Evolutionary conservation across 1,140 invertebrate genomes (phyloP).

Genomic region (Arion vulgaris): DNA sequence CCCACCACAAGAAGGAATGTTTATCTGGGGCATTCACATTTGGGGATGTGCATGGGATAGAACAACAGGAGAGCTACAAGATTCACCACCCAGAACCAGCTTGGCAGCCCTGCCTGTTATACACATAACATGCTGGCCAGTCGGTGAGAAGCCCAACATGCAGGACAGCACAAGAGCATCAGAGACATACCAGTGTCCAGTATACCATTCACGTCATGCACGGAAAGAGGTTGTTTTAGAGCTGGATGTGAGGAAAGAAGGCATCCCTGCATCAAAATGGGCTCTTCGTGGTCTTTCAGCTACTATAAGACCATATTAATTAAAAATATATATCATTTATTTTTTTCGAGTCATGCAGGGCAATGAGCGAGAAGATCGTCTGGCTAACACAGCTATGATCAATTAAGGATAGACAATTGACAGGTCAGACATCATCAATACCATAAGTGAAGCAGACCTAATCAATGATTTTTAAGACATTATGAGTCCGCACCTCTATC

Average conservation of each 20-base stretch:
- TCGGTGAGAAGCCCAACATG: slow-evolving; percentile 63
- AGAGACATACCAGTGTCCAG: slow-evolving; percentile 68
- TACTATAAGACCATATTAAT: slow-evolving; percentile 68
- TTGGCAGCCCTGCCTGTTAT: slow-evolving; percentile 70
- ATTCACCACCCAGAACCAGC: slow-evolving; percentile 62
- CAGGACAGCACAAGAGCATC: slow-evolving; percentile 59
- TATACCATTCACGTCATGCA: slow-evolving; percentile 65
- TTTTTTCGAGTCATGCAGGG: no score
- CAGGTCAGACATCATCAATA: no score
- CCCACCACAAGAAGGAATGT: slow-evolving; percentile 73
- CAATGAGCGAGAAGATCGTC: no score
- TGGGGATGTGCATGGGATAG: slow-evolving; percentile 74
- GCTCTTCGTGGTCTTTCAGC: slow-evolving; percentile 70
- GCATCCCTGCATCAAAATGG: slow-evolving; percentile 67
- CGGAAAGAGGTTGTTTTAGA: slow-evolving; percentile 67
- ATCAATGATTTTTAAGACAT: no score
- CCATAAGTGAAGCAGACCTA: no score
- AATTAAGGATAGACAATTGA: no score
- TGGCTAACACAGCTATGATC: no score
- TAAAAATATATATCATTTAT: no score
- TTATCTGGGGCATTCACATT: slow-evolving; percentile 71
- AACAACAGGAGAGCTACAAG: slow-evolving; percentile 70
- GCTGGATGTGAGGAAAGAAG: slow-evolving; percentile 68
- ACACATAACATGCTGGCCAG: slow-evolving; percentile 69
- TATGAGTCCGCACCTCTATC: no score